Base-by-base conservation (phyloP, 2,888 invertebrate genomes). In the Piscicola geometra region DNA sequence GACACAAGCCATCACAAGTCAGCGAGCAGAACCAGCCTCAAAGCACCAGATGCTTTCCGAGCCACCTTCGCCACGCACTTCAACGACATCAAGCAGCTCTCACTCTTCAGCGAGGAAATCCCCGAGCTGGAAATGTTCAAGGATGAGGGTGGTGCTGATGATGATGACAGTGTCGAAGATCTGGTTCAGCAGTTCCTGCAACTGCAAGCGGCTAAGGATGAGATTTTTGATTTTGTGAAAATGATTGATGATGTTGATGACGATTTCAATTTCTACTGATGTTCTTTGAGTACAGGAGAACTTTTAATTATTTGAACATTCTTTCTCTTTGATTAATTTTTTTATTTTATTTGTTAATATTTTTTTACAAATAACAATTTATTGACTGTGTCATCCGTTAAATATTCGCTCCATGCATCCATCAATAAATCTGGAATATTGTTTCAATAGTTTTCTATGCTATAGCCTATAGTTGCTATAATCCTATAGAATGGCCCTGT, bases 61-160 rank as follows among this genome's bases (percentile, higher is more conserved):
- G 60, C 60, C 5, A 56, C 60, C 21, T 56, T 56, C n/a, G 60
- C 60, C 12, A 56, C 60, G 3, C 60, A 56, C 25, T 56, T 56
- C 60, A 56, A 56, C n/a, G 60, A 56, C 60, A 56, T 56, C 5
- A 56, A 56, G 60, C 60, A 56, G 60, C 60, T 56, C 25, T 56
- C 60, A 21, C 15, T 21, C n/a, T 56, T 56, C n/a, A 25, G 60
- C n/a, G 60, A 56, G 25, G 60, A 56, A n/a, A 56, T 56, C n/a
- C 60, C 60, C 3, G 60, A 56, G 25, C n/a, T 56, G 21, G 60
- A 56, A 21, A 56, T 56, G 60, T 56, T 56, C 25, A 56, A 56
- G n/a, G 60, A 56, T 18, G 60, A 56, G 21, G 60, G n/a, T 5
- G 60, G 25, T 18, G 60, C 3, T 5, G 60, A 56, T 3, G 60